These are phyloP conservation scores for Trypoxylon attenuatum DNA, from an alignment of 2,888 invertebrate species.

Conservation along the genomic window DNA sequence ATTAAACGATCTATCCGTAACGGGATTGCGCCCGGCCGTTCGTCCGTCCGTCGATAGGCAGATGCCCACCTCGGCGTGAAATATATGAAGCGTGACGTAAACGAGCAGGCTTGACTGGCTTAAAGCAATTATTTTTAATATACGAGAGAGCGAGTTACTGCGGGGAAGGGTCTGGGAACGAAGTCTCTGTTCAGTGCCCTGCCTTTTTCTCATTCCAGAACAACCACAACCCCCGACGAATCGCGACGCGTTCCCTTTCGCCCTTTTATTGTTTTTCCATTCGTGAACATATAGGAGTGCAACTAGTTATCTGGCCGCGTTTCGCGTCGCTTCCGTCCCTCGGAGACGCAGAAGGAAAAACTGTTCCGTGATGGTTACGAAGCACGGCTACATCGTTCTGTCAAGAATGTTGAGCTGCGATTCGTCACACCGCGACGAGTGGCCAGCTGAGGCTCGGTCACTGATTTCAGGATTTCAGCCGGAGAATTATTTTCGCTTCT, in stretches of 20 bases:
- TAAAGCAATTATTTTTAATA: constrained; percentile 68
- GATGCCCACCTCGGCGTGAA: too few species aligned
- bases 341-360: constrained; percentile 26
- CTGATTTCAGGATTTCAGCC: constrained; percentile 37
- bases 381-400: not conserved
- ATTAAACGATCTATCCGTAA: too few species aligned
- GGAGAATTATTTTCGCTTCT: constrained; percentile 39
- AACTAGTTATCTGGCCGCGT: constrained; percentile 6
- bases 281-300: constrained; percentile 11
- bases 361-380: constrained; percentile 13
- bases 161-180: constrained; percentile 31
- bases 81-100: constrained; percentile 45
- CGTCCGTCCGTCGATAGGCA: too few species aligned
- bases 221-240: not conserved
- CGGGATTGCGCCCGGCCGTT: too few species aligned
- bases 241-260: not conserved
- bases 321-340: constrained; percentile 11
- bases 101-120: constrained; percentile 51
- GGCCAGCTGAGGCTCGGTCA: constrained; percentile 19
- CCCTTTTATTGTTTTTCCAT: constrained; percentile 26
- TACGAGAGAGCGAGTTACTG: constrained; percentile 65
- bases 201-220: constrained; percentile 20
- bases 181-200: constrained; percentile 22
- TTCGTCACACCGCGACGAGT: constrained; percentile 20
- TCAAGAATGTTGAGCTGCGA: constrained; percentile 10